These are phyloP conservation scores for Pyrrhia umbra DNA, from an alignment of 2,888 invertebrate species.

Conservation along the genomic window DNA sequence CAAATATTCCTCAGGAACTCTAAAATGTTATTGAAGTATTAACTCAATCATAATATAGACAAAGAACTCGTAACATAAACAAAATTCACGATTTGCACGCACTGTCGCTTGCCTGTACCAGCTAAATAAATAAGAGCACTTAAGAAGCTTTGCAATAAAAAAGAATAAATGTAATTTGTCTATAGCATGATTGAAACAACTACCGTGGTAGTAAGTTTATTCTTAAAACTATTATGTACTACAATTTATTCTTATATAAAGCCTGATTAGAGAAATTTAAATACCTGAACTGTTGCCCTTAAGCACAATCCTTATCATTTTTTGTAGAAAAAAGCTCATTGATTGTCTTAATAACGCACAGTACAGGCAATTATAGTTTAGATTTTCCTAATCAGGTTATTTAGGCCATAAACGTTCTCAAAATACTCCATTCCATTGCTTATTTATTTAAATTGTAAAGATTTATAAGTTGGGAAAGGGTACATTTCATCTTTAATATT, in stretches of 20 bases:
- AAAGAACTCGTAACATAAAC: conserved; percentile 25
- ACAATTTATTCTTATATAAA: conserved; percentile 15
- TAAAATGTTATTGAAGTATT: conserved; percentile 1
- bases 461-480: conserved; percentile 31
- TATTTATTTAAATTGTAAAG: conserved; percentile 41
- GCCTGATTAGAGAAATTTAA: conserved; percentile 13
- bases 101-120: conserved; percentile 31
- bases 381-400: conserved; percentile 25
- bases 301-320: background rate
- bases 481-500: conserved; percentile 29
- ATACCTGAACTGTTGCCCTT: background rate
- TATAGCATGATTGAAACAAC: conserved; percentile 4
- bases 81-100: conserved; percentile 28
- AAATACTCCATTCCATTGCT: conserved; percentile 60
- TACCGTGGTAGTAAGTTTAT: conserved; percentile 31
- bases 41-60: conserved; percentile 18
- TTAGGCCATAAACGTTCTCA: conserved; percentile 23
- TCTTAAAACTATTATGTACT: conserved; percentile 14
- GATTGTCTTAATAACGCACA: background rate
- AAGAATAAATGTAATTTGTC: conserved; percentile 22
- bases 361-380: background rate
- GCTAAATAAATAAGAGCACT: conserved; percentile 28
- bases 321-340: conserved; percentile 8
- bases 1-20: background rate
- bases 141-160: conserved; percentile 19